Base-by-base conservation (phyloP, 2,888 invertebrate genomes). In the Monopis laevigella region DNA sequence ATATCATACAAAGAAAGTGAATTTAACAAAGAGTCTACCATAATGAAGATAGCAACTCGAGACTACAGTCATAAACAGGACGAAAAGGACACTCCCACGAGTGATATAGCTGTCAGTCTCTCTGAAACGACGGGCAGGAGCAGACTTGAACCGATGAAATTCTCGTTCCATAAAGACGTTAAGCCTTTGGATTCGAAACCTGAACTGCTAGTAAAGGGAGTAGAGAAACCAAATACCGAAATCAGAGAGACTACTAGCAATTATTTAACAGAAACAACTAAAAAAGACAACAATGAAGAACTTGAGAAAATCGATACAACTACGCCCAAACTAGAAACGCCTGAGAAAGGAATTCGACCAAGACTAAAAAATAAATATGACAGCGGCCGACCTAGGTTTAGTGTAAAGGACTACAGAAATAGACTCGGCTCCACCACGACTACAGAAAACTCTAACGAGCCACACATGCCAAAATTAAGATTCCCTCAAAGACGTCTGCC, bases 331-430 rank as follows among this genome's bases (percentile, higher is more conserved):
- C 50, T 57, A 5, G 74, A 81, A 45, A 56, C 56, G 34, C 53
- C 58, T 11, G 56, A 56, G 2, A 68, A 65, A 54, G 47, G 60
- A 35, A 64, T 62, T 43, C 59, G 74, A 40, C 73, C 70, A 7
- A 68, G 68, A 57, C 58, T 62, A 24, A 82, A 75, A 45, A 82
- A 72, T 51, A 87, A 85, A 59, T 85, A 78, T 46, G 71, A 84
- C 42, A 83, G 81, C 27, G 87, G 86, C 39, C 72, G 90, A 40
- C 90, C 90, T 1, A 75, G 87, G 48, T 90, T 90, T 59, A 91
- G 89, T 55, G 86, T 90, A 2, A 90, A 90, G 62, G 90, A 90
- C 48, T 90, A 90, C 58, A 85, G 86, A 55, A 88, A 83, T 50
- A 74, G 88, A 45, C 60, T 88, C 39, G 86, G 83, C 51, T 82